Percentiles rank a stretch among this genome's conserved stretches.
These are phyloP conservation scores for Calonectris borealis DNA, from an alignment of 2,113 vertebrate genomes.

Conservation along the genomic window DNA sequence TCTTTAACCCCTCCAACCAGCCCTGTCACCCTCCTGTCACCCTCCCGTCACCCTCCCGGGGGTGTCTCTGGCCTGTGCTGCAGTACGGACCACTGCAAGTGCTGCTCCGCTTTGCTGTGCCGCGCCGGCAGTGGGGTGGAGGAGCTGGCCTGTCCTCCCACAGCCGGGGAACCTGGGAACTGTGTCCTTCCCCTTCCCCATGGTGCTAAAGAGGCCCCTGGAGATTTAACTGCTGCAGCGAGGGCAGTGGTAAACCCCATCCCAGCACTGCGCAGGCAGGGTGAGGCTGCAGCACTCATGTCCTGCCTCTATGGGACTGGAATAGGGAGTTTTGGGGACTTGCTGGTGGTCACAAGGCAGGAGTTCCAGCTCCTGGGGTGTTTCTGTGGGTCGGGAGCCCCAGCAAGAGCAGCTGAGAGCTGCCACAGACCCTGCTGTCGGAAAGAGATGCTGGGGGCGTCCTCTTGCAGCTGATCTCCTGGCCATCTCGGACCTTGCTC, in stretches of 20 bases:
- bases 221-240: not conserved
- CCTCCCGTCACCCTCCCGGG: not conserved
- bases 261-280: not conserved
- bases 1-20: not conserved
- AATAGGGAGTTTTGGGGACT: not conserved
- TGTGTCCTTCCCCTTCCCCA: not conserved
- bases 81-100: rapidly evolving
- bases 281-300: not conserved
- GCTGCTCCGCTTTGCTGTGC: not conserved
- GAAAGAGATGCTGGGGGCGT: not conserved
- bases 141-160: rapidly evolving
- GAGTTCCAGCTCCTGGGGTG: not conserved
- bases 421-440: not conserved
- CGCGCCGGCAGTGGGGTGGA: rapidly evolving
- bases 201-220: not conserved
- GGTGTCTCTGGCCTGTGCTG: not conserved
- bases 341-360: not conserved
- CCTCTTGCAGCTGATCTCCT: not conserved
- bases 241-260: not conserved
- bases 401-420: not conserved
- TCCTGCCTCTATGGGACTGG: rapidly evolving
- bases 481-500: not conserved
- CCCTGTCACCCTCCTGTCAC: not conserved
- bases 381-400: not conserved
- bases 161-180: not conserved